Evolutionary conservation across 2,797 vertebrate species (phyloP).

Genomic region (Orientallactaga sibirica): DNA sequence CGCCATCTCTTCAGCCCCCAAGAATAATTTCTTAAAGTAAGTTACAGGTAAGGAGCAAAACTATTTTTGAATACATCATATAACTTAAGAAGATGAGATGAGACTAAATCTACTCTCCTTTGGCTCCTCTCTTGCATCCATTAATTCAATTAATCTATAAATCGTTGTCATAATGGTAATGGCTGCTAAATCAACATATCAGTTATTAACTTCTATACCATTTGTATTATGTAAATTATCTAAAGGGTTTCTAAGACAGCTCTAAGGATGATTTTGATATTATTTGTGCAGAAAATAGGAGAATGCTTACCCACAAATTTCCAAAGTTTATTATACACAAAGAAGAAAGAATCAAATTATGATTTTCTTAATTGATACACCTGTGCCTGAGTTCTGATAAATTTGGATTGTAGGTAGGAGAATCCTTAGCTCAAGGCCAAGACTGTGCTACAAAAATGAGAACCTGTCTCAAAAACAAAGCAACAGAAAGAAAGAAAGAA

Average conservation of each 20-base stretch:
- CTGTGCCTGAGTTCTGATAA: neutral
- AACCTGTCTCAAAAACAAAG: too few species aligned
- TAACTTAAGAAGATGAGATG: neutral
- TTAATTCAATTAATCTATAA: slow-evolving; percentile 38
- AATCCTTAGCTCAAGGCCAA: neutral
- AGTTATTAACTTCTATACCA: slow-evolving; percentile 9
- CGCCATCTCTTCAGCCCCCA: too few species aligned
- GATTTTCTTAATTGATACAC: neutral
- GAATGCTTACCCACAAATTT: neutral
- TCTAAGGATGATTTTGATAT: neutral
- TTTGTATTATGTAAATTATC: neutral
- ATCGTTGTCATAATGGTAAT: neutral
- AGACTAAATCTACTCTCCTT: neutral
- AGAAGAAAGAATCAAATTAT: neutral
- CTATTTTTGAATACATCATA: neutral
- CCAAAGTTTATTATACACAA: neutral
- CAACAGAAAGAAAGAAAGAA: too few species aligned
- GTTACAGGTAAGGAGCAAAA: slow-evolving; percentile 9
- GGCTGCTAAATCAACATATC: neutral
- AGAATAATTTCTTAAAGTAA: neutral
- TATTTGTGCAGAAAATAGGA: neutral
- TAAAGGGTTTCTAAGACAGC: neutral
- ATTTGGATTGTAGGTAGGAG: neutral
- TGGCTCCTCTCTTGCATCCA: neutral
- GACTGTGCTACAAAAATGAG: neutral